Conservation (phyloP, 1,140 invertebrate species). For the Lineus longissimus region DNA sequence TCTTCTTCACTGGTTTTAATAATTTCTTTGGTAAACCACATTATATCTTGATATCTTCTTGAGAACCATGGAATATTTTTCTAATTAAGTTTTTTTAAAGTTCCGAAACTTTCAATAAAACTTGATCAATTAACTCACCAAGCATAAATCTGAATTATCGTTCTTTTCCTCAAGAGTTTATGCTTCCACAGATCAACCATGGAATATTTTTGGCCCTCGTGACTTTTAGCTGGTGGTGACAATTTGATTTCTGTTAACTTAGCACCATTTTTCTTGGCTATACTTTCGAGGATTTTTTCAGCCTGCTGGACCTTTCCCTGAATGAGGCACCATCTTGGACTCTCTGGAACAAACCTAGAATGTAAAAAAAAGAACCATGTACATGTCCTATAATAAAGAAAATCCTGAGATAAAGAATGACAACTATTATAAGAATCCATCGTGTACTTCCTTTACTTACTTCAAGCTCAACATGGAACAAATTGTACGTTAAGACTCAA, state of each 20-base stretch:
- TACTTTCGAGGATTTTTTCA: conserved; percentile 27
- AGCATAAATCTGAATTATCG: conserved; percentile 12
- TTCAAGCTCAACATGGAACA: too few species aligned
- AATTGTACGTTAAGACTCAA: too few species aligned
- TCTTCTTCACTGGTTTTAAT: too few species aligned
- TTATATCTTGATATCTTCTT: too few species aligned
- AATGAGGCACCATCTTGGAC: conserved; percentile 44
- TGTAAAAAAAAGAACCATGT: neutral
- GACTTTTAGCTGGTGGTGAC: neutral
- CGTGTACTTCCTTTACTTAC: too few species aligned
- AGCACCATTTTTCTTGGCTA: conserved; percentile 24
- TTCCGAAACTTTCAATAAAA: too few species aligned
- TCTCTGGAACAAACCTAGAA: conserved; percentile 43
- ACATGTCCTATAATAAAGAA: neutral
- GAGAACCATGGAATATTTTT: too few species aligned
- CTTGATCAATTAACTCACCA: too few species aligned
- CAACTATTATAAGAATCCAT: too few species aligned
- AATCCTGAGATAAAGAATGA: too few species aligned
- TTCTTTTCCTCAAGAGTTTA: conserved; percentile 3
- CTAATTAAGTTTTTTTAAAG: too few species aligned
- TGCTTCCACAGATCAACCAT: conserved; percentile 29
- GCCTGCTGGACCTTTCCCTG: conserved; percentile 36
- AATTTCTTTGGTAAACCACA: too few species aligned
- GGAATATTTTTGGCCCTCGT: conserved; percentile 30
- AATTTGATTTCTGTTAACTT: neutral